Conservation (phyloP, 2,113 vertebrate genomes). For the Aleadryas rufinucha region DNA sequence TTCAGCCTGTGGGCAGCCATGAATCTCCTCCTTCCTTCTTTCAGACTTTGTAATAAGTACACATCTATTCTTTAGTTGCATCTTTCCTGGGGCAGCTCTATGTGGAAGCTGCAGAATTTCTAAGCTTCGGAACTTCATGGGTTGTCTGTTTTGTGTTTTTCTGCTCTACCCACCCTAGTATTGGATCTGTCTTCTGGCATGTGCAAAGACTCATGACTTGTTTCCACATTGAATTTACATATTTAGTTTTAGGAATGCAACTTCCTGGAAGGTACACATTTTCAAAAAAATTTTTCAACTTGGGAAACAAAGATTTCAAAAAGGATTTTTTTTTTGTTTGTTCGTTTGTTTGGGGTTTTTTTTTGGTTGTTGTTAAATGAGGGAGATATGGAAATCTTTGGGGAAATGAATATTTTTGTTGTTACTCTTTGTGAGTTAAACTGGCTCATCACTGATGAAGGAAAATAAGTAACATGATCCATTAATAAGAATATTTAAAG, state of each 20-base stretch:
- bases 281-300: not conserved
- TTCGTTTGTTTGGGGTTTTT: too few species aligned
- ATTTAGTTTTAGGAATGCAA: not conserved
- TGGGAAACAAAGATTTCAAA: not conserved
- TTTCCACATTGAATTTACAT: not conserved
- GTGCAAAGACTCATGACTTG: not conserved
- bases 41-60: not conserved
- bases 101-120: not conserved
- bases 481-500: not conserved
- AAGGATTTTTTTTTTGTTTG: not conserved
- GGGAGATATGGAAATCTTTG: not conserved
- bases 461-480: not conserved
- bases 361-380: not conserved
- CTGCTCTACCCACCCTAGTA: fast-evolving
- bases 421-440: not conserved
- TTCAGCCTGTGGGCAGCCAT: not conserved
- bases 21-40: not conserved
- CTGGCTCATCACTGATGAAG: not conserved
- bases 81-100: not conserved
- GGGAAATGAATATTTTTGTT: not conserved
- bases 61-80: not conserved
- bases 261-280: not conserved
- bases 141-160: not conserved
- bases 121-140: not conserved
- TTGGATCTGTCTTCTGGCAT: not conserved